phyloP scores from a whole-genome alignment of 1,140 invertebrate genomes.

The Sitophilus oryzae region DNA sequence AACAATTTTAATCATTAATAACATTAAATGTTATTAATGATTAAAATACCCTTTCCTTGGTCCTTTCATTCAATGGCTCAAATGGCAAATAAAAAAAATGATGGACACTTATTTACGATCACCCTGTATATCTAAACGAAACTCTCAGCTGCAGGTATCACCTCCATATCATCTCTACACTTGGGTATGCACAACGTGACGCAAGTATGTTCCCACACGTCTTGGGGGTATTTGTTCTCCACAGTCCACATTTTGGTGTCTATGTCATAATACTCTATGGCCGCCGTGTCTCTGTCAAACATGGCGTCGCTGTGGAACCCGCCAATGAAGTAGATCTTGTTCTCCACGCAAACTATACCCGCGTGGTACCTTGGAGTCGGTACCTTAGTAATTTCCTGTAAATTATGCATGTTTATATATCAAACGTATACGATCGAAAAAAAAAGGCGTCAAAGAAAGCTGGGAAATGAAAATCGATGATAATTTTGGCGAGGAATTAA shows the following conservation, averaged over 20 bases:
- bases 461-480: too few relatives aligned
- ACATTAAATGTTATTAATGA: too few relatives aligned
- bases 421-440: neutral
- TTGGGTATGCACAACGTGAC: slow-evolving; percentile 60
- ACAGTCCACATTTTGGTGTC: slow-evolving; percentile 54
- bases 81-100: slow-evolving; percentile 1
- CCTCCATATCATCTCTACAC: slow-evolving; percentile 49
- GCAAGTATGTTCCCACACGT: slow-evolving; percentile 65
- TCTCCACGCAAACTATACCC: slow-evolving; percentile 56
- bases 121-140: slow-evolving; percentile 5
- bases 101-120: neutral
- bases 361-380: slow-evolving; percentile 65
- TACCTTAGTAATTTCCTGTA: slow-evolving; percentile 49
- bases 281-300: slow-evolving; percentile 59
- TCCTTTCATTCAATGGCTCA: neutral
- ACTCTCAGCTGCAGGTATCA: slow-evolving; percentile 29
- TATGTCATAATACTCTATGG: slow-evolving; percentile 59
- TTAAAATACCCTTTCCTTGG: too few relatives aligned
- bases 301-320: slow-evolving; percentile 62
- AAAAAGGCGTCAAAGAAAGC: too few relatives aligned
- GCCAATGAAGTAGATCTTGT: slow-evolving; percentile 65
- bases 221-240: slow-evolving; percentile 58
- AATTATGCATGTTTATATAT: neutral
- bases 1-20: slow-evolving; percentile 4
- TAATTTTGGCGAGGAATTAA: too few relatives aligned